Evolutionary conservation across 2,113 vertebrate species (phyloP), one percentile per base, ranked within the genome.

Genomic region (Fregetta grallaria): DNA sequence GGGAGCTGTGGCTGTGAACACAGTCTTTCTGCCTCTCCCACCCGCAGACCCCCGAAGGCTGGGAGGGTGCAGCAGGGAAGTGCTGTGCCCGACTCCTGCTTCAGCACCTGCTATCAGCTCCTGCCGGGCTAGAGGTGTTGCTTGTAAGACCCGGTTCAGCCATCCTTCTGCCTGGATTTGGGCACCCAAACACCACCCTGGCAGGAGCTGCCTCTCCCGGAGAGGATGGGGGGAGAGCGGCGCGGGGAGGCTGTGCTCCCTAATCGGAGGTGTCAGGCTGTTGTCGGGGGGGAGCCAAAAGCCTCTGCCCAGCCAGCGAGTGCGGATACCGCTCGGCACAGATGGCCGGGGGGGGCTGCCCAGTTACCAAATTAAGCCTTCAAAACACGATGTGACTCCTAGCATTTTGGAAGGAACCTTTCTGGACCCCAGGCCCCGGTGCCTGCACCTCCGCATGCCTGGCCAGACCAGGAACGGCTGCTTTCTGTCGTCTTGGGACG

Each of bases 321-420:
- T 79, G 71, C 3, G 6, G 94, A 79, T 74, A 86, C 45, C 0
- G 3, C 73, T 77, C 67, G 8, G 91, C 96, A 93, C 95, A 97
- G 95, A 97, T 96, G 90, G 94, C 76, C 1, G 11, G 65, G 53
- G 86, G 42, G 32, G 5, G 40, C 86, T 94, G 88, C 92, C 91
- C 77, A 88, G 32, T 94, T 87, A 92, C 94, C 92, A 95, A 97
- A 97, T 95, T 94, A 94, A 93, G 93, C 92, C 93, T 97, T 97
- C 94, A 90, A 95, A 96, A 95, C 63, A 82, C 1, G 0, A 58
- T 66, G 22, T 53, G 66, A 90, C 80, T 94, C 63, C 44, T 62
- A 72, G 49, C 17, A 67, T 84, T 91, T 78, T 91, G 80, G 83
- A 90, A 90, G 47, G 53, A 96, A n/a, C 80, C 76, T 92, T 91